Base-by-base conservation (phyloP, 1,140 invertebrate genomes). In the Trissolcus basalis region DNA sequence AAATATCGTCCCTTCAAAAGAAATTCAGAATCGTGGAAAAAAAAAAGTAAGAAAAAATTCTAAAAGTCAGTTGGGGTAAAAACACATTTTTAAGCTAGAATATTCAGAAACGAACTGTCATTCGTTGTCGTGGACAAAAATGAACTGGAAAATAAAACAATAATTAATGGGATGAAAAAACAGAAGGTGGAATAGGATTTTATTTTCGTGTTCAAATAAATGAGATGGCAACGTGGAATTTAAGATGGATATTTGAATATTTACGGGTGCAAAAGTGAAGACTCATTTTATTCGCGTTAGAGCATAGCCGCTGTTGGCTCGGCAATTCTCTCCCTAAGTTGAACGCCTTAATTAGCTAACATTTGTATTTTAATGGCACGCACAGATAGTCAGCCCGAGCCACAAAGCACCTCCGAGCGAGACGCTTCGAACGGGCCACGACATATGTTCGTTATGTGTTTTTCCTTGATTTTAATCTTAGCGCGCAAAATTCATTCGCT, bases 331-430 rank as follows among this genome's bases (percentile, higher is more conserved):
- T 58, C 64, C 54, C 64, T 35, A 51, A 36, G 14, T 35, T 54
- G 15, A 35, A 50, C 53, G 47, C 47, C 53, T 49, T 67, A 58
- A 67, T 58, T 67, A 58, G 54, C 53, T 36, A 16, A 50, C 53
- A 32, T 67, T 67, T 67, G 53, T 67, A 58, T 67, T 67, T 67
- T 67, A 67, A 67, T 58, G 64, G 54, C 64, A 58, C 47, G 54
- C 64, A 68, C 33, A 50, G 33, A 56, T 50, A 27, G 36, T 45
- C 10, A 48, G 10, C 32, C 19, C 35, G 19, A 47, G 47, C 55
- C 65, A 49, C 55, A 59, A 69, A 69, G 36, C 33, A 64, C 61
- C 51, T 47, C 12, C 43, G 35, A 64, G 61, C 47, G 33, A 49
- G 33, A 48, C 45, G 45, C 39, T 33, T 1, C 14, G 14, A 14